Conservation (phyloP, 2,888 invertebrate genomes). For the Cantharis flavilabris region DNA sequence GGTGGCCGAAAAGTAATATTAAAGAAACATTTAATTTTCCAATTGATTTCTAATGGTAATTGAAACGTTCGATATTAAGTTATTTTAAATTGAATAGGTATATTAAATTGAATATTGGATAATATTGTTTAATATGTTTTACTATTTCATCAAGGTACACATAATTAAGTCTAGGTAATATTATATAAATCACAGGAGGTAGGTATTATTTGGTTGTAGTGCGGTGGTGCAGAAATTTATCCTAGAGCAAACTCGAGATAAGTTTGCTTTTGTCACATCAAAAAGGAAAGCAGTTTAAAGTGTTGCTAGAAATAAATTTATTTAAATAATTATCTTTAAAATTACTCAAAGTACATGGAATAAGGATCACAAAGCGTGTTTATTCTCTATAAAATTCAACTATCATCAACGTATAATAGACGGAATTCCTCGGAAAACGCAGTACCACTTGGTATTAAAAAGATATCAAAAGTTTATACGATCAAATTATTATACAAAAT, state of each 20-base stretch:
- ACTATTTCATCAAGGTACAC: neutral
- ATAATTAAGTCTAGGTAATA: neutral
- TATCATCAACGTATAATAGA: slow-evolving; percentile 1
- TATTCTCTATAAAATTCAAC: slow-evolving; percentile 7
- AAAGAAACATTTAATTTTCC: neutral
- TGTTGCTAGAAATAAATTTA: slow-evolving; percentile 16
- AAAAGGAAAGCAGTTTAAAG: slow-evolving; percentile 10
- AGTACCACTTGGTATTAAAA: neutral
- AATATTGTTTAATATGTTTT: neutral
- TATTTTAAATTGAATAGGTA: neutral
- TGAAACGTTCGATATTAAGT: neutral
- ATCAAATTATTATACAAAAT: neutral
- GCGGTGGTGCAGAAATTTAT: slow-evolving; percentile 13
- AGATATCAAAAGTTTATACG: neutral
- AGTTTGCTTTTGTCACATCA: slow-evolving; percentile 3
- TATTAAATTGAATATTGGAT: neutral
- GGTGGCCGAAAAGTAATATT: neutral
- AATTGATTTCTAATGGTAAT: neutral
- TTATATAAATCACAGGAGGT: neutral
- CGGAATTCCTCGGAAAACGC: slow-evolving; percentile 8
- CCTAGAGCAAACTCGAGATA: slow-evolving; percentile 5
- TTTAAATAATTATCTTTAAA: slow-evolving; percentile 16
- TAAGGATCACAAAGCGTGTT: slow-evolving; percentile 9
- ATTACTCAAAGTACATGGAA: slow-evolving; percentile 7
- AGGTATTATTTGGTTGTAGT: slow-evolving; percentile 1